Evolutionary conservation across 2,113 vertebrate species (phyloP).

Genomic region (Ovis canadensis): DNA sequence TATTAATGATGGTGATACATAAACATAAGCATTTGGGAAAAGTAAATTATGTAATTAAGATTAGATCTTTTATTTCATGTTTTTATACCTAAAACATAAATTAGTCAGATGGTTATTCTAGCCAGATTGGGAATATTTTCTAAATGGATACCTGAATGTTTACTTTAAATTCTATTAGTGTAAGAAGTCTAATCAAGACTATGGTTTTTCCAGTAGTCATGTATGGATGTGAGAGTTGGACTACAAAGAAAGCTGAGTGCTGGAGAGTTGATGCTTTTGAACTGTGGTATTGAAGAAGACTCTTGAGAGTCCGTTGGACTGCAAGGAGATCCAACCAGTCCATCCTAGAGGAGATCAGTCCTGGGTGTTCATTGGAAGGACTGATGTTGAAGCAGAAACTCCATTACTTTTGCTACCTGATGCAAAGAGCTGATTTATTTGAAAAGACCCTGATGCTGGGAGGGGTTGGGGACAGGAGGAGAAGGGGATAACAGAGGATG

Average conservation of each 20-base stretch:
- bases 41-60: not conserved
- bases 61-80: not conserved
- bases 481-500: fast-evolving
- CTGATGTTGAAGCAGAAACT: not conserved
- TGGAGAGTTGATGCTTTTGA: not conserved
- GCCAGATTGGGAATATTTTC: not conserved
- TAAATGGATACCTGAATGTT: not conserved
- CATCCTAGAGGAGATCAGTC: not conserved
- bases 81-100: not conserved
- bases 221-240: not conserved
- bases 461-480: not conserved
- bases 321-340: not conserved
- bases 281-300: not conserved
- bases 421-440: not conserved
- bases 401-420: not conserved
- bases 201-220: not conserved
- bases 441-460: not conserved
- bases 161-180: not conserved
- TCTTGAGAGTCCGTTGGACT: not conserved
- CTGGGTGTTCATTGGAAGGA: not conserved
- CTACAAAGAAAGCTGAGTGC: not conserved
- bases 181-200: not conserved
- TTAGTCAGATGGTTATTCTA: not conserved
- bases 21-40: not conserved
- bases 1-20: not conserved